Percentiles rank a stretch among this genome's conserved stretches.
These are phyloP conservation scores for Ditylenchus dipsaci DNA, from an alignment of 1,140 invertebrate species.

Conservation along the genomic window DNA sequence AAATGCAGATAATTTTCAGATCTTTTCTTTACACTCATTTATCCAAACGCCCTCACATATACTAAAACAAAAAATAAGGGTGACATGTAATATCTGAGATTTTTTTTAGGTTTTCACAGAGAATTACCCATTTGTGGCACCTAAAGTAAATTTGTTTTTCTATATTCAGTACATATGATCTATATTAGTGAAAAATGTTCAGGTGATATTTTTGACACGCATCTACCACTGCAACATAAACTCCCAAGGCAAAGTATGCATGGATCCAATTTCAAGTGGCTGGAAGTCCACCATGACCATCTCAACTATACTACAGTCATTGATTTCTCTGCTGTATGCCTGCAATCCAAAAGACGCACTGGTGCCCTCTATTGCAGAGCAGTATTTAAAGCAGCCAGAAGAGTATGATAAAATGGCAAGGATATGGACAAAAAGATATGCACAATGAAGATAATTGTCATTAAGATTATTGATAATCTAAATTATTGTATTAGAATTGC, in stretches of 20 bases:
- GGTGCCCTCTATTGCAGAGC: constrained; percentile 23
- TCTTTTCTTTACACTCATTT: too few species aligned
- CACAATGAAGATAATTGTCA: constrained; percentile 16
- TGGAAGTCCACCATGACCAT: constrained; percentile 26
- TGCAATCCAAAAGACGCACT: constrained; percentile 31
- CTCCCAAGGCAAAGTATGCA: constrained; percentile 19
- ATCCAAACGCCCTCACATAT: too few species aligned
- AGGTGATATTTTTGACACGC: constrained; percentile 35
- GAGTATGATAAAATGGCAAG: constrained; percentile 36
- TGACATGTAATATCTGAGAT: not conserved
- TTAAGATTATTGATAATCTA: too few species aligned
- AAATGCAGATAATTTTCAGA: too few species aligned
- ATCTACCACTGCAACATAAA: constrained; percentile 44
- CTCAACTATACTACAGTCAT: constrained; percentile 13
- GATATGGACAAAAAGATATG: constrained; percentile 35
- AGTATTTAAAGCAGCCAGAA: constrained; percentile 32
- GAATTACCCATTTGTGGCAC: not conserved
- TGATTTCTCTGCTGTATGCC: constrained; percentile 19
- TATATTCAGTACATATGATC: not conserved
- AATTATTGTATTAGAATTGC: too few species aligned
- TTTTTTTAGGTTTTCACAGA: not conserved
- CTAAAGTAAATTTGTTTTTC: too few species aligned
- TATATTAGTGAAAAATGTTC: constrained; percentile 2
- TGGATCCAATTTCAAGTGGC: constrained; percentile 9
- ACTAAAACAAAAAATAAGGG: too few species aligned